phyloP scores from a whole-genome alignment of 2,113 vertebrate genomes.

The Caranx ignobilis region DNA sequence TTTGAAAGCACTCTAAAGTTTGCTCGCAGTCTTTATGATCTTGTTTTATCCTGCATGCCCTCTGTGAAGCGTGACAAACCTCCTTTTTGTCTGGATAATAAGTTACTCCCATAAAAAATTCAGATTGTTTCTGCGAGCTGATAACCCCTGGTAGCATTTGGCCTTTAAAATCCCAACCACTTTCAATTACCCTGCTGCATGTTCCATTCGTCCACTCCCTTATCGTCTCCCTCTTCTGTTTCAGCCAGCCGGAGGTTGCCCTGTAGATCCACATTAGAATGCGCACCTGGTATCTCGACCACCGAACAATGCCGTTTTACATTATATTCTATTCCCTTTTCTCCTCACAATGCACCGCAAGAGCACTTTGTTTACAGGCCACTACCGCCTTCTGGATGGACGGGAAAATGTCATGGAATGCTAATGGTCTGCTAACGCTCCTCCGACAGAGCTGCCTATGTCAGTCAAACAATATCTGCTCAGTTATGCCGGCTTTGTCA shows the following conservation, averaged over 20 bases:
- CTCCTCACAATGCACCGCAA: constrained; percentile 66
- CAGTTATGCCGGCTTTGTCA: constrained; percentile 59
- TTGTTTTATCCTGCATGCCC: constrained; percentile 57
- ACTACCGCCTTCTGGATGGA: constrained; percentile 65
- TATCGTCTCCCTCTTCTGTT: constrained; percentile 73
- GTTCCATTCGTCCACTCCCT: constrained; percentile 69
- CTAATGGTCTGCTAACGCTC: constrained; percentile 76
- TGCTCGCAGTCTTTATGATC: constrained; percentile 68
- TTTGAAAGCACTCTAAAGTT: constrained; percentile 69
- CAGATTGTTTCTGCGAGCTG: constrained; percentile 75
- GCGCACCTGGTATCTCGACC: constrained; percentile 67
- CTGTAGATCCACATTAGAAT: constrained; percentile 76
- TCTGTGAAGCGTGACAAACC: constrained; percentile 52
- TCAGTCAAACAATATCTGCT: constrained; percentile 75
- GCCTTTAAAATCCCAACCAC: constrained; percentile 79
- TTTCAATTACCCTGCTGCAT: constrained; percentile 74
- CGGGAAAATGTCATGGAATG: constrained; percentile 83
- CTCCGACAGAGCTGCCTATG: constrained; percentile 55
- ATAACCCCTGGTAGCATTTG: constrained; percentile 78
- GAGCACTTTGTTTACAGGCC: constrained; percentile 78
- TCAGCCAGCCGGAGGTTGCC: constrained; percentile 71
- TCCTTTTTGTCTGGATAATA: constrained; percentile 73
- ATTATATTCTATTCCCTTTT: constrained; percentile 74
- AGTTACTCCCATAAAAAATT: constrained; percentile 75
- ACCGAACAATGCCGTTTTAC: constrained; percentile 76